Base-by-base conservation (phyloP, 2,888 invertebrate genomes). In the Andrena bicolor region DNA sequence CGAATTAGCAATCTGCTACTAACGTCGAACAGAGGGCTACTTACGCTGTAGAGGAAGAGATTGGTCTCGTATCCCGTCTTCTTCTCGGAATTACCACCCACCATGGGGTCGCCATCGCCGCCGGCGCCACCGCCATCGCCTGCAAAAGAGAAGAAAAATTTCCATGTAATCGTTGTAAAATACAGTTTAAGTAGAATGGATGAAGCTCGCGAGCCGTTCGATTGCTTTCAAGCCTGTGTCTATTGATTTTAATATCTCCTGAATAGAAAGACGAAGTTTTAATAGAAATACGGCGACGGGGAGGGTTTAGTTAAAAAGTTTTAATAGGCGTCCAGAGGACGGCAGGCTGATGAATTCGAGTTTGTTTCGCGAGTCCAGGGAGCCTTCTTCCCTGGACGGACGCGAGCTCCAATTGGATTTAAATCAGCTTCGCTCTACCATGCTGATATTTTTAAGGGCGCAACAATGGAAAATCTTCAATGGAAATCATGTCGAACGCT, bases 1-100 rank as follows among this genome's bases (percentile, higher is more conserved):
- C n/a, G 1, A 8, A 16, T 30, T 32, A 1, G 16, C 4, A 41
- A 20, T 63, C 16, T 7, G 6, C 51, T 60, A 20, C 58, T 20
- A 23, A 48, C n/a, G 28, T 53, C 13, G 20, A 10, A 26, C 10
- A 23, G 5, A 63, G 48, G 28, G 68, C n/a, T 60, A 95, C 96
- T 96, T 94, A 97, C 97, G 95, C 96, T 96, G 92, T 97, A 97
- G 83, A 98, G 96, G 94, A 97, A 98, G 90, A 98, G 96, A 94
- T 98, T 98, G 92, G 97, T 97, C 94, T 98, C 98, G 94, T 96
- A 96, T 90, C 96, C 97, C 82, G 96, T 96, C 92, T 95, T 94
- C 92, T 96, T 96, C 94, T 96, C 97, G 94, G 97, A 96, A 90
- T 96, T 97, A 88, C 95, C 94, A 90, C 95, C 93, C 95, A 95